Base-by-base conservation (phyloP, 30 jellyfish, hydroid and myxozoan species). In the Pseudorhiza aurosa region DNA sequence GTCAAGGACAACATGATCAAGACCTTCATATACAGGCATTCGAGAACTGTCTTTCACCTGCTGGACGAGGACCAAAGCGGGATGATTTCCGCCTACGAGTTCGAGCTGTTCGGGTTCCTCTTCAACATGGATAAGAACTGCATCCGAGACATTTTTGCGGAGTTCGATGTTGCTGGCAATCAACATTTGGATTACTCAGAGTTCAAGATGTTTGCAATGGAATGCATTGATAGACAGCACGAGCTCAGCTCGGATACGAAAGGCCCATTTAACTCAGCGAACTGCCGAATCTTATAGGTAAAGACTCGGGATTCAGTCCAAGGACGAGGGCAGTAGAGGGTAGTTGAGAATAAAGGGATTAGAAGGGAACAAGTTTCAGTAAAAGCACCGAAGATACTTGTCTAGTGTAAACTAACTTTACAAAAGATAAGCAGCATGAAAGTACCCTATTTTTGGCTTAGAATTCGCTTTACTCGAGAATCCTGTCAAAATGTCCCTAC, bases 161-260 rank as follows among this genome's bases (percentile, higher is more conserved):
- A 90, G 64, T 90, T 90, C 58, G 97, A 90, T 43, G 97, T 90
- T 17, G 83, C 97, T 15, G 97, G 97, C 25, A 94, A 90, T 49
- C 97, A 90, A 51, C 58, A 90, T 49, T 44, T 90, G 65, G 96
- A 90, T 43, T 90, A 90, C 46, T 62, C 96, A 1, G 97, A 90
- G 59, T 90, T 90, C 82, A 90, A 90, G 47, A 90, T 90, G 97
- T 90, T 90, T 77, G 97, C 97, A 26, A 90, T 90, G 97, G 97
- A 90, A 68, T 90, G 97, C 58, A 90, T 90, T 26, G 97, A 90
- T 69, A 62, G 97, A 19, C 97, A 90, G 33, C 36, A 19, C 33
- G 87, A 82, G 24, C 77, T 31, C 11, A 77, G 45, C 30, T 39
- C 72, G 22, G 70, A 44, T 26, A 33, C 46, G 28, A 77, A 70